Percentiles rank a stretch among this genome's conserved stretches.
phyloP scores from a whole-genome alignment of 2,888 invertebrate genomes.

The Trichogramma dendrolimi region DNA sequence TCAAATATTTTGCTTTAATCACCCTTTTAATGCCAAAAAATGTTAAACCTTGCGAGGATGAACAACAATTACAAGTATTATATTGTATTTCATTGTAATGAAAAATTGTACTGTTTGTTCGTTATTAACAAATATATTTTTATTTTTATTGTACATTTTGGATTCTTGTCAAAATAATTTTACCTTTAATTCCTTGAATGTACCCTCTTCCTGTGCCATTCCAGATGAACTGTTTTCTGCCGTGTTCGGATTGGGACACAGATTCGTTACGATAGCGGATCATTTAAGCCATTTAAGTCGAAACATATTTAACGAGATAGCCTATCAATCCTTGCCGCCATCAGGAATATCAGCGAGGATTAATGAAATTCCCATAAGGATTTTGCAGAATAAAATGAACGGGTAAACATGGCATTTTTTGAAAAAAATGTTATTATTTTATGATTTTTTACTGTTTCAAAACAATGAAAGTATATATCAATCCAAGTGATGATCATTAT shows the following conservation, averaged over 20 bases:
- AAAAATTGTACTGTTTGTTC: no score
- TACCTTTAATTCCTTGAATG: no score
- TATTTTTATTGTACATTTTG: no score
- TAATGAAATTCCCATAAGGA: constrained; percentile 29
- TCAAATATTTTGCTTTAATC: background rate
- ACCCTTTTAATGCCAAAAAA: background rate
- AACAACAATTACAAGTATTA: no score
- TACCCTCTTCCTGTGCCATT: constrained; percentile 10
- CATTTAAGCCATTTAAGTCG: constrained; percentile 39
- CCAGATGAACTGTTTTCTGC: constrained; percentile 22
- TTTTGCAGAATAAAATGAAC: constrained; percentile 13
- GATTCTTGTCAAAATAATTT: no score
- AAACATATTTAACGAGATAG: constrained; percentile 43
- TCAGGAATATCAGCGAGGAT: constrained; percentile 40
- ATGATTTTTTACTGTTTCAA: no score
- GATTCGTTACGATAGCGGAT: constrained; percentile 22
- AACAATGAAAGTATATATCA: no score
- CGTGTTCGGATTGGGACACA: background rate
- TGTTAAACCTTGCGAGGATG: no score
- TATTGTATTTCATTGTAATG: no score
- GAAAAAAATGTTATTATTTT: no score
- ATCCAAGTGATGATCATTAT: no score
- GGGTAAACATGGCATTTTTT: constrained; percentile 27
- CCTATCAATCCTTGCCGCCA: constrained; percentile 45
- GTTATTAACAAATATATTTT: no score